Evolutionary conservation across 1,140 invertebrate genomes (phyloP).

Genomic region (Cylas formicarius): DNA sequence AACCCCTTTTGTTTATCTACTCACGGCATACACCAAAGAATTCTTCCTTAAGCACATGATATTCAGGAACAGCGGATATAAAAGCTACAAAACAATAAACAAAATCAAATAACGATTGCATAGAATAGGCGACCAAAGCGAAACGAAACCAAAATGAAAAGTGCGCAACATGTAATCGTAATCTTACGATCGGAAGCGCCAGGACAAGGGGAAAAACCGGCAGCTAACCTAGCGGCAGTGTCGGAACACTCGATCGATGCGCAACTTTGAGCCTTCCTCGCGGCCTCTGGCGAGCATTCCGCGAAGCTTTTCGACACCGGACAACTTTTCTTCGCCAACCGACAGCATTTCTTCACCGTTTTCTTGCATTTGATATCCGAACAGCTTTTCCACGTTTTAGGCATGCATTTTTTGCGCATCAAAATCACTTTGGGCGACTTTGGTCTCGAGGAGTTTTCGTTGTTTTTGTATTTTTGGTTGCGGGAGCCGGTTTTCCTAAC

Average conservation of each 20-base stretch:
- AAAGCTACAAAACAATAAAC: constrained; percentile 9
- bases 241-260: constrained; percentile 18
- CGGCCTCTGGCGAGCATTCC: constrained; percentile 19
- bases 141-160: constrained; percentile 20
- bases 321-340: constrained; percentile 37
- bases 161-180: constrained; percentile 34
- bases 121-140: constrained; percentile 10
- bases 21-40: too few relatives aligned
- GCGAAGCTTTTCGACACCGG: constrained; percentile 30
- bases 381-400: constrained; percentile 41
- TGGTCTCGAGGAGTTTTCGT: constrained; percentile 23
- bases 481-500: constrained; percentile 25
- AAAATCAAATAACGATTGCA: constrained; percentile 14
- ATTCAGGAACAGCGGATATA: too few relatives aligned
- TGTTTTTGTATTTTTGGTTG: constrained; percentile 19
- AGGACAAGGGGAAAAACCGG: constrained; percentile 19
- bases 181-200: constrained; percentile 36
- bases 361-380: constrained; percentile 36
- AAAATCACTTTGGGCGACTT: constrained; percentile 33
- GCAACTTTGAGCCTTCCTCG: constrained; percentile 33
- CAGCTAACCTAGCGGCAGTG: constrained; percentile 33
- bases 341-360: constrained; percentile 38
- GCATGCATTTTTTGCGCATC: constrained; percentile 30
- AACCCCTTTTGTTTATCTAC: too few relatives aligned
- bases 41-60: too few relatives aligned